Base-by-base conservation (phyloP, 2,113 vertebrate species). In the Opisthocomus hoazin region DNA sequence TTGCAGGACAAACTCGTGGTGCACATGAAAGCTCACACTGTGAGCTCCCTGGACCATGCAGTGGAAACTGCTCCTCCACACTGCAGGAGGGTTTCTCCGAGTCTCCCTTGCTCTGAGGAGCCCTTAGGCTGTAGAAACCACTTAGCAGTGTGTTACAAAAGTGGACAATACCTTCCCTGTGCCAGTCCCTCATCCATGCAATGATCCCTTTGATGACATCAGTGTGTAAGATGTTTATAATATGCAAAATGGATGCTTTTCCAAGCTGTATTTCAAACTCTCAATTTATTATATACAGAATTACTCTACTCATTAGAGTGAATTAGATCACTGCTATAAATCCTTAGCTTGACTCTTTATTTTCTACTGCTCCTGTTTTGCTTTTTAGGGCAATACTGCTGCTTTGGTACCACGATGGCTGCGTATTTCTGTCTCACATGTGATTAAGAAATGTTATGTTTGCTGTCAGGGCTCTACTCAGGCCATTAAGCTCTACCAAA, bases 271-370 rank as follows among this genome's bases (percentile, higher is more conserved):
- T 85, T 89, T 94, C 91, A 87, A 76, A 45, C 64, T n/a, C 51
- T 16, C 56, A 17, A 12, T 89, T 92, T 69, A 77, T 89, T 61
- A 77, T 66, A 66, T 27, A 77, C 5, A 8, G 41, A 79, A 84
- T 77, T 88, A 65, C 37, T 89, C 30, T 57, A 66, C 50, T 85
- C 17, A 27, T 80, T 87, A 79, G 29, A 86, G 65, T 78, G 73
- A 75, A 51, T 91, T 94, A 95, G 73, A 75, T 87, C 74, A 82
- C 48, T 68, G 43, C 57, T 87, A 56, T 82, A 91, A 96, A 93
- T 79, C 57, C 61, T 82, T 48, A 82, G 34, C 61, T 70, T 78
- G 73, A 60, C 82, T 93, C 12, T 61, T 88, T 88, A 56, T 94
- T 96, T 96, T 87, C 56, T 78, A 39, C 73, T 74, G 61, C 34